These are phyloP conservation scores for Heliconius ethilla DNA, from an alignment of 2,888 invertebrate genomes.

Conservation along the genomic window DNA sequence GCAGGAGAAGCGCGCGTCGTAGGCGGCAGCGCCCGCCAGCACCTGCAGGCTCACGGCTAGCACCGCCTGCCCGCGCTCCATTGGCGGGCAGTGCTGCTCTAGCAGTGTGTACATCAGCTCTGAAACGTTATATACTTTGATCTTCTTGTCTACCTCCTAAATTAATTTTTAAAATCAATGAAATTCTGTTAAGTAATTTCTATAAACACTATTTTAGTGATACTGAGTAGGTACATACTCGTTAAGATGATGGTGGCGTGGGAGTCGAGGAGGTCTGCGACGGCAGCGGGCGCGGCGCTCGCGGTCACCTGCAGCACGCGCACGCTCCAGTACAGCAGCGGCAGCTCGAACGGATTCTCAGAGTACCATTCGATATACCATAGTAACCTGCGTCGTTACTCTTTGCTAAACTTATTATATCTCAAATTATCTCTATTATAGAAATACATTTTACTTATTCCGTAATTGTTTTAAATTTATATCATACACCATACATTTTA, in stretches of 20 bases:
- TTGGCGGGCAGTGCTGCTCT: slow-evolving; percentile 60
- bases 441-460: too few relatives aligned
- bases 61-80: slow-evolving; percentile 64
- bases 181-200: too few relatives aligned
- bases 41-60: slow-evolving; percentile 58
- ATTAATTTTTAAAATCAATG: too few relatives aligned
- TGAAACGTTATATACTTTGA: slow-evolving; percentile 41
- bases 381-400: slow-evolving; percentile 58
- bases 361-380: slow-evolving; percentile 78
- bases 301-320: slow-evolving; percentile 59
- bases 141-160: not conserved
- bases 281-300: slow-evolving; percentile 41
- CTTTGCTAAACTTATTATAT: too few relatives aligned
- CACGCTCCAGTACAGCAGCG: slow-evolving; percentile 69
- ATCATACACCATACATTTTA: too few relatives aligned
- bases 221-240: slow-evolving; percentile 52
- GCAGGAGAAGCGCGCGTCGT: slow-evolving; percentile 50
- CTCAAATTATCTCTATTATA: too few relatives aligned
- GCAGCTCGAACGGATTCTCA: slow-evolving; percentile 64
- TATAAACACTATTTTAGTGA: too few relatives aligned
- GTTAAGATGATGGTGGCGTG: slow-evolving; percentile 71
- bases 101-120: slow-evolving; percentile 65
- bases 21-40: slow-evolving; percentile 55
- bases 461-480: too few relatives aligned
- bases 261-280: slow-evolving; percentile 60